Base-by-base conservation (phyloP, 2,113 vertebrate species). In the Periophthalmus modestus region DNA sequence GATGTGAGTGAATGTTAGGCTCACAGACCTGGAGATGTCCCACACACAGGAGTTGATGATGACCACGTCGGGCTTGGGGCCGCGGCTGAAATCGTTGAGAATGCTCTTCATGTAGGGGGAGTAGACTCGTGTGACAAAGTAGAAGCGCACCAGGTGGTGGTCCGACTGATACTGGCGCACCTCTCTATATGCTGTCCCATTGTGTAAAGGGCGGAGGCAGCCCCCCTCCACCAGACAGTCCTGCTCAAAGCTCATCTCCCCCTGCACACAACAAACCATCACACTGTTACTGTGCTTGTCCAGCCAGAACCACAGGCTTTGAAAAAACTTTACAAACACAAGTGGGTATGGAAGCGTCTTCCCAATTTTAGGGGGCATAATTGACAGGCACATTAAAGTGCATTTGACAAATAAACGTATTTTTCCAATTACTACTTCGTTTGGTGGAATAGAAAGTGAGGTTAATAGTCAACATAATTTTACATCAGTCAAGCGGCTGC, bases 31-130 rank as follows among this genome's bases (percentile, higher is more conserved):
- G 67, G 93, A 95, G 61, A 96, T 83, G 65, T 97, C 95, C 96
- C 96, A 96, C 72, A 96, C 75, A 28, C 96, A 97, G 79, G 95
- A 96, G 89, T 95, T 97, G 62, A 95, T 78, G 48, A 96, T 90
- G 75, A 96, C 73, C 11, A 96, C 33, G 63, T 96, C 95, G 0
- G 95, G 95, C 47, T 93, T 89, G 18, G 90, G 82, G 0, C 92
- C 94, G 0, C 57, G 58, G 2, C 82, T 78, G 59, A 97, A 91
- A 70, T 95, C 95, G 0, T 92, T 75, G 21, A 97, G 73, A 81
- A 96, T 72, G 59, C 89, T 94, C 78, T 93, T 89, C 80, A 96
- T 83, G 74, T 96, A 96, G 9, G 11, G 1, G 0, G 95, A 96
- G 84, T 93, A 96, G 66, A 95, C 77, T 0, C 92, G 87, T 0